A percentile compares a stretch with the other conserved stretches of the same genome.
phyloP scores from a whole-genome alignment of 2,888 invertebrate genomes.

The Aethes cnicana region DNA sequence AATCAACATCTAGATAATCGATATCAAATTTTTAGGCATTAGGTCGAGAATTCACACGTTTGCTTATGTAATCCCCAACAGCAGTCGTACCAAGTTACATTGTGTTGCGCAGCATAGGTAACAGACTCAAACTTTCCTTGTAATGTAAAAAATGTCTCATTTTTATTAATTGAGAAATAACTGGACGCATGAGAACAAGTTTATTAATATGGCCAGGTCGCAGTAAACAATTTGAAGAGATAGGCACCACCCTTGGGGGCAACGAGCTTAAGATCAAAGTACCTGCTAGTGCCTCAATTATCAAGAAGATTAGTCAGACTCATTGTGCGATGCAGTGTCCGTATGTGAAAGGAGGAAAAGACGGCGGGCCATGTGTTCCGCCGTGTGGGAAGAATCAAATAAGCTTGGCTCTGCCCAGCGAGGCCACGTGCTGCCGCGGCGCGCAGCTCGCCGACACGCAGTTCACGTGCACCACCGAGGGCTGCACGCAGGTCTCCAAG shows the following conservation, averaged over 20 bases:
- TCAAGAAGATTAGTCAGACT: constrained; percentile 76
- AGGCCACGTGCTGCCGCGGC: constrained; percentile 62
- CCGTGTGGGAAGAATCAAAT: constrained; percentile 76
- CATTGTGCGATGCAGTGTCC: constrained; percentile 69
- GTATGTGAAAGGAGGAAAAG: constrained; percentile 38
- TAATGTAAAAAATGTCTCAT: no score
- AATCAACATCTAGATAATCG: no score
- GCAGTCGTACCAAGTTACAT: no score
- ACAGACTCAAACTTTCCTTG: no score
- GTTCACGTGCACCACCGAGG: constrained; percentile 74
- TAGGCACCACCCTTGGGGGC: constrained; percentile 68
- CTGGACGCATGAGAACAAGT: constrained; percentile 54
- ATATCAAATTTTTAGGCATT: no score
- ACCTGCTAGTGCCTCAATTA: constrained; percentile 63
- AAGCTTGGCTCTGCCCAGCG: constrained; percentile 62
- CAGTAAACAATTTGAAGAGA: constrained; percentile 73
- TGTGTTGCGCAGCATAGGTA: no score
- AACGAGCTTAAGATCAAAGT: constrained; percentile 77
- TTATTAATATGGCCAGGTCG: constrained; percentile 75
- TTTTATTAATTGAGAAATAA: constrained; percentile 18
- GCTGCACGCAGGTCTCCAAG: constrained; percentile 59
- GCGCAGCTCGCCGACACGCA: constrained; percentile 62
- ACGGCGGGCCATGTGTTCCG: constrained; percentile 53
- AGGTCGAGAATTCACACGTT: no score
- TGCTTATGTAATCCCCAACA: no score